Base-by-base conservation (phyloP, 2,113 vertebrate species). In the Physeter macrocephalus region DNA sequence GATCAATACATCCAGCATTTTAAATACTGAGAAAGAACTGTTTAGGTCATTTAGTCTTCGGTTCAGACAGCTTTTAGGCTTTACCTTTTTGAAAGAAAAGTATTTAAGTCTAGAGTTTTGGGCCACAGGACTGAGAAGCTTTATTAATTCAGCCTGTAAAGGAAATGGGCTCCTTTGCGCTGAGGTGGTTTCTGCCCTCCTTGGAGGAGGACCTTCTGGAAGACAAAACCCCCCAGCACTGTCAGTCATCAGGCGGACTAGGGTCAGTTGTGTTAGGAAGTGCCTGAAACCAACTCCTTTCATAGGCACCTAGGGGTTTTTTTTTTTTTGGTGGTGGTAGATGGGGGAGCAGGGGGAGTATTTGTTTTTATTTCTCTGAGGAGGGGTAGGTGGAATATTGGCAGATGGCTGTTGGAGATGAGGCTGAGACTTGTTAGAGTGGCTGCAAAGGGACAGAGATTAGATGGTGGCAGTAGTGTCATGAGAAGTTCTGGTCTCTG, bases 11-110 rank as follows among this genome's bases (percentile, higher is more conserved):
- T 86, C 46, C 31, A 88, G 41, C 46, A 72, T 80, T 97, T 96
- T 91, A 95, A 94, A 64, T 93, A 83, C 36, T 94, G 64, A 84
- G 77, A 78, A 88, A 94, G 52, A 95, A 77, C 52, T 57, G 3
- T 81, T 96, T 23, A 54, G 66, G n/a, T 86, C 66, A 59, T 96
- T 97, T 96, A 21, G 31, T 84, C 96, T 84, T 71, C 66, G 52
- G 9, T 90, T 69, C 23, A 77, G 52, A 77, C 7, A 90, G 39
- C 71, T 95, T 97, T 87, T 81, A 88, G 93, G 39, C 74, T 96
- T 97, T 95, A 75, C 18, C 31, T 74, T 69, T 97, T 86, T 57
- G 39, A 94, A 93, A 93, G 72, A 77, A 84, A 94, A 94, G 39
- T 87, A 62, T 95, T 83, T 88, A 85, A 86, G 89, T 96, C 71